Evolutionary conservation across 92 coral and sea anemone species (phyloP).

Genomic region (Phenganax stokvisi): DNA sequence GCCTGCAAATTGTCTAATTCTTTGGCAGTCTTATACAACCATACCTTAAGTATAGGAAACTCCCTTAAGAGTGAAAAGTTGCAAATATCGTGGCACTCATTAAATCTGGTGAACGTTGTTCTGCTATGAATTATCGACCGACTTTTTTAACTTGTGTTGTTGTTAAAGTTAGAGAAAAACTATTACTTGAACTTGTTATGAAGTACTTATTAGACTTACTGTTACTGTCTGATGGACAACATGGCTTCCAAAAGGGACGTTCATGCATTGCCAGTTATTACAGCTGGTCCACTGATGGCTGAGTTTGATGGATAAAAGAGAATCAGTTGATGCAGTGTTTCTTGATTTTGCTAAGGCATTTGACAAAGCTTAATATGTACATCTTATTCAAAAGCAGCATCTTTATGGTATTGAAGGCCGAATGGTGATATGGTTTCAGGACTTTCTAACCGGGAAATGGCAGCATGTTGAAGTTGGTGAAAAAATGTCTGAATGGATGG

Average conservation of each 20-base stretch:
- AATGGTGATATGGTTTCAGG: constrained; percentile 17
- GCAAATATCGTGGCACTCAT: constrained; percentile 44
- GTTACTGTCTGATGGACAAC: constrained; percentile 33
- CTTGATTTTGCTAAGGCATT: constrained; percentile 34
- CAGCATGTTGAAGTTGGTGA: constrained; percentile 46
- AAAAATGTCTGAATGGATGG: constrained; percentile 39
- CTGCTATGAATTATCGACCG: constrained; percentile 48
- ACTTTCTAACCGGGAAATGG: constrained; percentile 6
- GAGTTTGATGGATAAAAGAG: constrained; percentile 40
- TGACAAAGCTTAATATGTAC: constrained; percentile 41
- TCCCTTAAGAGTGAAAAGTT: constrained; percentile 46
- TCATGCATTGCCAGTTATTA: constrained; percentile 41
- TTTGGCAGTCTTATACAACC: constrained; percentile 28
- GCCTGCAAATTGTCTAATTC: constrained; percentile 3
- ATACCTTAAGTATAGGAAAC: constrained; percentile 36
- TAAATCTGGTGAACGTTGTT: constrained; percentile 42
- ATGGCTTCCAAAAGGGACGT: constrained; percentile 45
- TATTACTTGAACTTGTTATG: constrained; percentile 49
- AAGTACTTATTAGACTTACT: constrained; percentile 25
- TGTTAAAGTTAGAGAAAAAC: constrained; percentile 46
- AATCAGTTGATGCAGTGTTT: constrained; percentile 41
- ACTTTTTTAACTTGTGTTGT: constrained; percentile 45
- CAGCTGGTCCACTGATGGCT: constrained; percentile 51
- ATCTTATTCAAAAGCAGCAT: constrained; percentile 42
- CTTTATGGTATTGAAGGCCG: constrained; percentile 43